Base-by-base conservation (phyloP, 1,140 invertebrate genomes). In the Drosophila guanche region DNA sequence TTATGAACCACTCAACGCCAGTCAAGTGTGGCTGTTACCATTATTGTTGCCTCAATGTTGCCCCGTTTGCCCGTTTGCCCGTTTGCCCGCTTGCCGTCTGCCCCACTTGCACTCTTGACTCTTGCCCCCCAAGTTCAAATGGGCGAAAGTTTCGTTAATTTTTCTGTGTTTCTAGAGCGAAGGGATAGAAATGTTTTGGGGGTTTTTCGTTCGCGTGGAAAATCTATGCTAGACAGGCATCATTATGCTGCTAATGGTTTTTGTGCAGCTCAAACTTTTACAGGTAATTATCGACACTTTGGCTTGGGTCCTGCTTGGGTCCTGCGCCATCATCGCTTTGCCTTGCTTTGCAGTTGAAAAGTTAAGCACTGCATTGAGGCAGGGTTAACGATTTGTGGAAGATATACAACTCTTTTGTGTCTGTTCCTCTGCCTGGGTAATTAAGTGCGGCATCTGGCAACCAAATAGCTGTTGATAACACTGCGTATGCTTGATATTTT, bases 241-340 rank as follows among this genome's bases (percentile, higher is more conserved):
- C 81, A 88, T 88, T 88, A 88, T 86, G 78, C 83, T 88, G 74
- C 69, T 83, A 81, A 86, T 86, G 83, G 78, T 67, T 88, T 79
- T 70, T 42, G 71, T 59, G 50, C 45, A 86, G 74, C 63, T 77
- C 56, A 86, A 86, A 86, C 60, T 88, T 86, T 86, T 77, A 65
- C 56, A 77, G 81, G 77, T 88, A 86, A 86, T 86, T 86, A 86
- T 86, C 83, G 81, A 86, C 78, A 86, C 76, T 79, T 76, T 77
- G 74, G 74, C 59, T 48, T 58, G 56, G 68, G 67, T 51, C 57
- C 51, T 63, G 50, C 42, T 43, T 65, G 55, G 70, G 55, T 48
- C 51, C 25, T 6, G 5, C 25, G 25, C 54, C 69, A 55, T 65
- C 16, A 20, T 20, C 16, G 16, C 16, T 20, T 72, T 46, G 41